Evolutionary conservation across 2,888 invertebrate species (phyloP).

Genomic region (Andricus curvator): DNA sequence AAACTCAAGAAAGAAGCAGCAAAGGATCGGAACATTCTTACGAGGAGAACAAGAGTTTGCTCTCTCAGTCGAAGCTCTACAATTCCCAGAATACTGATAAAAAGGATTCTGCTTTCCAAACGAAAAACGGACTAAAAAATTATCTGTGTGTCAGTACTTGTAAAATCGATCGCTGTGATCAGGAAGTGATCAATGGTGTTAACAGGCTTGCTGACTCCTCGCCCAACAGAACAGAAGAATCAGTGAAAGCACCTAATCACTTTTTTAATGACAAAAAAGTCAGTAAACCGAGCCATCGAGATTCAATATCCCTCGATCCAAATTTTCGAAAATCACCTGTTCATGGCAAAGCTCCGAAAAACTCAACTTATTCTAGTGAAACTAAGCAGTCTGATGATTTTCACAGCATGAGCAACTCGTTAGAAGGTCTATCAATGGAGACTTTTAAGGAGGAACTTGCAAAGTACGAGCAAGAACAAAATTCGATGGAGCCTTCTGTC

Average conservation of each 20-base stretch:
- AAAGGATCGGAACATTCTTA: constrained; percentile 23
- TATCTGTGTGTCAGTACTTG: constrained; percentile 38
- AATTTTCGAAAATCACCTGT: constrained; percentile 63
- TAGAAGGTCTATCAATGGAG: constrained; percentile 57
- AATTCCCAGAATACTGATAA: constrained; percentile 26
- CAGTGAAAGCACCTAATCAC: background rate
- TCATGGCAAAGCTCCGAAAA: constrained; percentile 62
- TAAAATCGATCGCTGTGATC: constrained; percentile 33
- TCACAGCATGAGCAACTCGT: constrained; percentile 45
- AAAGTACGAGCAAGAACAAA: constrained; percentile 50
- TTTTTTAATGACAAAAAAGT: constrained; percentile 48
- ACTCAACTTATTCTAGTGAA: constrained; percentile 56
- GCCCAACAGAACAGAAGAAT: constrained; percentile 32
- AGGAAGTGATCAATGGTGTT: constrained; percentile 26
- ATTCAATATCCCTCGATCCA: constrained; percentile 59
- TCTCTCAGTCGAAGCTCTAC: constrained; percentile 25
- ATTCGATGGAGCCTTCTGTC: constrained; percentile 48
- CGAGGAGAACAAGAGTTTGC: constrained; percentile 18
- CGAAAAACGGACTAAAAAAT: constrained; percentile 38
- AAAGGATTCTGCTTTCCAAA: constrained; percentile 24
- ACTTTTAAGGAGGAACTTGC: constrained; percentile 7
- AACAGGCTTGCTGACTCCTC: constrained; percentile 11
- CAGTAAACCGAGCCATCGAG: constrained; percentile 21
- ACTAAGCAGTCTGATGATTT: constrained; percentile 42
- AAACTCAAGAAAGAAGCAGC: constrained; percentile 17